Conservation (phyloP, 2,113 vertebrate species). For the Geothlypis trichas region DNA sequence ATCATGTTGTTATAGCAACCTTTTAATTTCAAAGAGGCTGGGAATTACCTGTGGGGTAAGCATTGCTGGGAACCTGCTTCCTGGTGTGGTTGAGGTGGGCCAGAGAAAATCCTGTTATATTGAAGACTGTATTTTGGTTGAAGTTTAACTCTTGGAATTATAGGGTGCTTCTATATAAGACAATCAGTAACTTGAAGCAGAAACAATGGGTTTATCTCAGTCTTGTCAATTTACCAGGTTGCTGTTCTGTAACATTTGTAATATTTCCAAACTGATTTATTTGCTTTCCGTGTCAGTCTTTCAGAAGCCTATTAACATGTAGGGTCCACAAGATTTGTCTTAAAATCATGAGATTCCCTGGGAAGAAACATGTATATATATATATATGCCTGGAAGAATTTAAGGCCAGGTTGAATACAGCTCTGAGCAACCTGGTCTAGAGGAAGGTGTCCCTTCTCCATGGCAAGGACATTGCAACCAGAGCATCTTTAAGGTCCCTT, state of each 20-base stretch:
- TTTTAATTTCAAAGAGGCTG: neutral
- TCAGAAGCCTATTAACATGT: neutral
- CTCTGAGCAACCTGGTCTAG: neutral
- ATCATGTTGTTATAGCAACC: neutral
- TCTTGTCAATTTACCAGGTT: neutral
- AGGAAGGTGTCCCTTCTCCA: neutral
- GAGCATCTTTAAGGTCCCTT: neutral
- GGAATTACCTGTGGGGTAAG: neutral
- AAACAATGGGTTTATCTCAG: neutral
- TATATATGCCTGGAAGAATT: neutral
- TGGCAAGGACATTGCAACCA: neutral
- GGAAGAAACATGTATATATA: neutral
- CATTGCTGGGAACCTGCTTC: neutral
- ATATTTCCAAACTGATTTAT: neutral
- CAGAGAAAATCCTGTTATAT: neutral
- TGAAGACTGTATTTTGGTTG: neutral
- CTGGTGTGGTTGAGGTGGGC: neutral
- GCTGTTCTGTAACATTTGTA: neutral
- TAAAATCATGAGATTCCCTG: neutral
- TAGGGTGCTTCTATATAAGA: neutral
- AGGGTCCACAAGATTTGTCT: neutral
- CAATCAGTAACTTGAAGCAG: neutral
- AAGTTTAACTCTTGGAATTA: neutral
- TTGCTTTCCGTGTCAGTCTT: neutral
- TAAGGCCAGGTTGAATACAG: too few species aligned